A percentile compares a stretch with the other conserved stretches of the same genome.
Conservation (phyloP, 1,140 invertebrate genomes). For the Leptopilina clavipes region DNA sequence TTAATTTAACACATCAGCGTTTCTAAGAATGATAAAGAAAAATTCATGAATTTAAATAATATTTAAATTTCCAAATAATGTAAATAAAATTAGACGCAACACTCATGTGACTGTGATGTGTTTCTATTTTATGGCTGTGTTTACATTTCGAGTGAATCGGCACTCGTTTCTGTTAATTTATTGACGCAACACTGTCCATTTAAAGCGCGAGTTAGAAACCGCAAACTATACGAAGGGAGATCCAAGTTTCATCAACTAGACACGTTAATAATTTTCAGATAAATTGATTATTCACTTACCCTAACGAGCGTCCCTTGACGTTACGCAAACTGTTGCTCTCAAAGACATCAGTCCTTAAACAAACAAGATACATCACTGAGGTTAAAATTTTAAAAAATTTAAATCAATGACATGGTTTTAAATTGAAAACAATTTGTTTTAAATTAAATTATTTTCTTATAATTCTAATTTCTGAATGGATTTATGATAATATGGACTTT, state of each 20-base stretch:
- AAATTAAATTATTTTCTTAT: too few relatives aligned
- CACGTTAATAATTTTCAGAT: constrained; percentile 16
- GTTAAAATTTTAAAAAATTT: too few relatives aligned
- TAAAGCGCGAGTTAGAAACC: constrained; percentile 10
- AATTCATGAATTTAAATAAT: too few relatives aligned
- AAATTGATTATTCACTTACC: constrained; percentile 22
- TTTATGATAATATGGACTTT: too few relatives aligned
- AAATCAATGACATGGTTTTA: too few relatives aligned
- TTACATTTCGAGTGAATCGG: not conserved
- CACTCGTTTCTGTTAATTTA: not conserved
- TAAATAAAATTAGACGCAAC: not conserved
- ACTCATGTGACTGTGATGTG: too few relatives aligned
- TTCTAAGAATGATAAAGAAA: too few relatives aligned
- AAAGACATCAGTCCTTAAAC: not conserved
- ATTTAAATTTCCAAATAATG: not conserved
- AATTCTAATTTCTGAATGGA: too few relatives aligned
- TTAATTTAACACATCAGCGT: too few relatives aligned
- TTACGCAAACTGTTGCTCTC: not conserved
- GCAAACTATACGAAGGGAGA: not conserved
- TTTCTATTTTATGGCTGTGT: not conserved
- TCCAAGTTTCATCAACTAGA: not conserved
- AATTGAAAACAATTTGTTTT: too few relatives aligned
- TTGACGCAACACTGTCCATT: constrained; percentile 11
- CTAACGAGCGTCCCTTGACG: not conserved
- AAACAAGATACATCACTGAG: not conserved